A percentile compares a stretch with the other conserved stretches of the same genome.
phyloP scores from a whole-genome alignment of 2,888 invertebrate genomes.

The Agrotis exclamationis region DNA sequence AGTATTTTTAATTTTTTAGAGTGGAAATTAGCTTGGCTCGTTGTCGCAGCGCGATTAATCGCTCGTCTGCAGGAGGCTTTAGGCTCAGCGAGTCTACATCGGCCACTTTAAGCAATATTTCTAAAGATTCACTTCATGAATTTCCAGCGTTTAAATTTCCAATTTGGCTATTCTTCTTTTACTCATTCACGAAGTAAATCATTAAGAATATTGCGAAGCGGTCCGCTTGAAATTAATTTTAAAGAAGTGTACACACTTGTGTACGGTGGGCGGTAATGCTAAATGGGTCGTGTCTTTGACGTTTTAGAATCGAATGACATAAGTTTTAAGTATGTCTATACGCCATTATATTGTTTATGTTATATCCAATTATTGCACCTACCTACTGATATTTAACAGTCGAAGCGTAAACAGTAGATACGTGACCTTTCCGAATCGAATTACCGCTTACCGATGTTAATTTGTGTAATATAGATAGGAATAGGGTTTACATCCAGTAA shows the following conservation, averaged over 20 bases:
- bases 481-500: slow-evolving; percentile 25
- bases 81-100: no score
- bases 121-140: no score
- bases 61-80: no score
- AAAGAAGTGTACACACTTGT: no score
- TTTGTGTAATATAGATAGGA: slow-evolving; percentile 29
- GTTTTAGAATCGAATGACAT: background rate
- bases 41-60: no score
- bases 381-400: slow-evolving; percentile 1
- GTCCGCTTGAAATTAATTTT: no score
- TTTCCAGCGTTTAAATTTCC: no score
- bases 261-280: background rate
- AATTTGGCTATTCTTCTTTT: no score
- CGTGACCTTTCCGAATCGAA: slow-evolving; percentile 25
- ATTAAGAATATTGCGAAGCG: no score
- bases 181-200: no score
- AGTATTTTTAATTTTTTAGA: no score
- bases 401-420: slow-evolving; percentile 18
- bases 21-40: no score
- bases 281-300: slow-evolving; percentile 1
- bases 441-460: slow-evolving; percentile 28
- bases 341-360: background rate
- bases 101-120: background rate
- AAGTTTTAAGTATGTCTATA: slow-evolving; percentile 5
- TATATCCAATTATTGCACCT: slow-evolving; percentile 12